These are phyloP conservation scores for Tromatobia lineatoria DNA, from an alignment of 2,888 invertebrate genomes.

Conservation along the genomic window DNA sequence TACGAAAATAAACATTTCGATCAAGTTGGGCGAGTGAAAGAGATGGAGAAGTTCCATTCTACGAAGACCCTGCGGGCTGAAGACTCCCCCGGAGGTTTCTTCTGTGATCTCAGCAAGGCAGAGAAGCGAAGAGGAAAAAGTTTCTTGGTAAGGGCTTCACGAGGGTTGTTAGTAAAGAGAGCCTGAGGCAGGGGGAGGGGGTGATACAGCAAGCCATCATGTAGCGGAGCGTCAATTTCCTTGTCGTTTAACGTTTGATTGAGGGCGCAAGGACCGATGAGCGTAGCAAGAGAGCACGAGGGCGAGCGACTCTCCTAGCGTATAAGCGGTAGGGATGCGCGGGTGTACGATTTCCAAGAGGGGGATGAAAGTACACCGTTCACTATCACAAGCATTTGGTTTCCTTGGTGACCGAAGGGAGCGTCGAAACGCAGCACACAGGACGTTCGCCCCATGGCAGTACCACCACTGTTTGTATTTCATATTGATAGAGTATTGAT, in stretches of 20 bases:
- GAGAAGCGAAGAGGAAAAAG: constrained; percentile 37
- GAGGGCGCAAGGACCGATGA: constrained; percentile 71
- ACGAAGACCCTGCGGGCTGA: constrained; percentile 11
- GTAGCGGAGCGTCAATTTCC: constrained; percentile 79
- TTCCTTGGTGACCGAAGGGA: constrained; percentile 83
- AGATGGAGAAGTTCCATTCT: constrained; percentile 24
- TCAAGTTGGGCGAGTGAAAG: constrained; percentile 26
- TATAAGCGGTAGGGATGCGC: constrained; percentile 1
- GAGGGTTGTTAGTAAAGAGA: constrained; percentile 38
- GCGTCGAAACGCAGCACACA: constrained; percentile 59
- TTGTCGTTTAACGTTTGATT: constrained; percentile 80
- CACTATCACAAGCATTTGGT: constrained; percentile 75
- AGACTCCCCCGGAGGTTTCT: constrained; percentile 46
- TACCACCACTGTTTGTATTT: constrained; percentile 83
- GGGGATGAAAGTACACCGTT: constrained; percentile 44
- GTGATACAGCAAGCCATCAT: constrained; percentile 60
- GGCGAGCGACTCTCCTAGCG: constrained; percentile 54
- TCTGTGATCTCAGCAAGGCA: constrained; percentile 51
- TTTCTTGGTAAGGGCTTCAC: constrained; percentile 45
- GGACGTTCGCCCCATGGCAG: constrained; percentile 58
- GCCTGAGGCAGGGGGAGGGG: constrained; percentile 40
- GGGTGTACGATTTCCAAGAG: constrained; percentile 28
- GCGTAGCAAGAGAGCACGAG: constrained; percentile 59
- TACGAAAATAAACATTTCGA: constrained; percentile 48
- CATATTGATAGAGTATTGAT: constrained; percentile 85